These are phyloP conservation scores for Apodemus sylvaticus DNA, from an alignment of 2,113 vertebrate species.

Conservation along the genomic window DNA sequence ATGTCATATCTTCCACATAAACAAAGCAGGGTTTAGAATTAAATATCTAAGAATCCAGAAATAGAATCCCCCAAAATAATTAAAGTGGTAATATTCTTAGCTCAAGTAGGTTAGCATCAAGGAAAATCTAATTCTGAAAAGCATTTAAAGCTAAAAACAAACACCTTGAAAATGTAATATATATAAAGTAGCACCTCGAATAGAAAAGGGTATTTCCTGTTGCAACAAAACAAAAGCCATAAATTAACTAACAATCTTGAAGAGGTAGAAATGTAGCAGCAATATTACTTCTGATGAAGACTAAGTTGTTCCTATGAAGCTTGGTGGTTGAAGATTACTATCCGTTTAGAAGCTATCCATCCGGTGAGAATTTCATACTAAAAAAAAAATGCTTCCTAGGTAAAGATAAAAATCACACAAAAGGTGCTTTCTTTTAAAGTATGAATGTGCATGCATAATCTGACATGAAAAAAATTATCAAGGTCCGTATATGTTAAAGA, in stretches of 20 bases:
- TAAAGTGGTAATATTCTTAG: not conserved
- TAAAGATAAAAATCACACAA: not conserved
- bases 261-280: conserved; percentile 93
- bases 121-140: not conserved
- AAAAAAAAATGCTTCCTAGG: not conserved
- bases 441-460: not conserved
- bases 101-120: not conserved
- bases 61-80: not conserved
- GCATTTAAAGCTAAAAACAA: not conserved
- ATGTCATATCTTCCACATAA: not conserved
- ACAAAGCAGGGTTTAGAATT: not conserved
- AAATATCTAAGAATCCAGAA: not conserved
- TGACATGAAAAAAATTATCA: not conserved
- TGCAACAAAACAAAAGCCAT: conserved; percentile 88
- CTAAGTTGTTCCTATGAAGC: not conserved
- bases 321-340: not conserved
- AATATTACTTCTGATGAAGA: conserved; percentile 93
- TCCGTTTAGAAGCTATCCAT: not conserved
- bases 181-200: conserved; percentile 86
- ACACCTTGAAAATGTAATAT: not conserved
- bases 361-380: not conserved
- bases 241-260: conserved; percentile 87
- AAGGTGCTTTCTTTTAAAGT: not conserved
- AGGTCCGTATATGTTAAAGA: conserved; percentile 3
- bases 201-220: conserved; percentile 85